Evolutionary conservation across 1,140 invertebrate genomes (phyloP).

Genomic region (Heliconius nattereri): DNA sequence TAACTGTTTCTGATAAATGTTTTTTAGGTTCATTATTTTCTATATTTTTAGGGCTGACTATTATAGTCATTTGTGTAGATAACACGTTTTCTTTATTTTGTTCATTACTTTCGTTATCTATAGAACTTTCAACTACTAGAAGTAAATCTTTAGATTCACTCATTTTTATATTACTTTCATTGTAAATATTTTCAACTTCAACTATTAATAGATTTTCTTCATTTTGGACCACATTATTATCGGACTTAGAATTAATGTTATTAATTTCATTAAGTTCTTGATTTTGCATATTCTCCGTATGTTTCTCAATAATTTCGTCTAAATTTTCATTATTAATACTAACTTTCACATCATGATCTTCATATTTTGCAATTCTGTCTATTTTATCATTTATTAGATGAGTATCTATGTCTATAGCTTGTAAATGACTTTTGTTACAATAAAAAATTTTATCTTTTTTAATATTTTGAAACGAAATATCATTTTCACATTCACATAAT

Average conservation of each 20-base stretch:
- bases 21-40: conserved; percentile 20
- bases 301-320: conserved; percentile 18
- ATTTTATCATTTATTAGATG: not conserved
- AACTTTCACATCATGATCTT: not conserved
- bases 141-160: conserved; percentile 42
- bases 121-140: conserved; percentile 52
- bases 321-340: not conserved
- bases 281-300: not conserved
- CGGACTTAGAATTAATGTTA: not conserved
- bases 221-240: not conserved
- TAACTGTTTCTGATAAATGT: conserved; percentile 36
- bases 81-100: conserved; percentile 29
- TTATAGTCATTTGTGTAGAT: conserved; percentile 53
- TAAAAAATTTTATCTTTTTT: not conserved
- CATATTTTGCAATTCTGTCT: not conserved
- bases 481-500: conserved; percentile 11
- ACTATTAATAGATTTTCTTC: conserved; percentile 38
- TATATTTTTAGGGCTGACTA: conserved; percentile 53
- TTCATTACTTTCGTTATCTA: conserved; percentile 37
- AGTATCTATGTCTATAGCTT: not conserved
- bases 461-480: conserved; percentile 25
- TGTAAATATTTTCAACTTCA: conserved; percentile 52
- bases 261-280: not conserved
- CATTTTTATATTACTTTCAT: conserved; percentile 30
- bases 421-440: not conserved